Conservation (phyloP, 1,140 invertebrate genomes). For the Monomorium pharaonis region DNA sequence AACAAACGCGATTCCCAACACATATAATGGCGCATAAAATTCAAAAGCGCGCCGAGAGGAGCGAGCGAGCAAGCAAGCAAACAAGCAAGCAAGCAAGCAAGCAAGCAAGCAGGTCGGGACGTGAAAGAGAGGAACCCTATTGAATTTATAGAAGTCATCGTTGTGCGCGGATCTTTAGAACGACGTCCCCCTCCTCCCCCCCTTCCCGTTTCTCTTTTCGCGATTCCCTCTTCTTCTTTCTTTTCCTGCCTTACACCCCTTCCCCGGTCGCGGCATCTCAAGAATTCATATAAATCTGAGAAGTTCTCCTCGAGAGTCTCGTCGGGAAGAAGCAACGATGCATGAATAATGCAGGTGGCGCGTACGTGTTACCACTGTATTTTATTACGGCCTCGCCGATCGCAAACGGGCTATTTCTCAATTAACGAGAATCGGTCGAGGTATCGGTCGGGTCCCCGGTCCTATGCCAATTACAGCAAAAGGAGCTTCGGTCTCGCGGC, state of each 20-base stretch:
- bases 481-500: conserved; percentile 2
- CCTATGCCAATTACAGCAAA: conserved; percentile 35
- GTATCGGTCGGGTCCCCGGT: conserved; percentile 5
- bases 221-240: conserved; percentile 2
- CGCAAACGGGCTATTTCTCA: conserved; percentile 34
- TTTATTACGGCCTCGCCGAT: conserved; percentile 3
- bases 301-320: conserved; percentile 31
- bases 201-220: conserved; percentile 6
- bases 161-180: conserved; percentile 42
- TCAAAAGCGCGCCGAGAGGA: conserved; percentile 14
- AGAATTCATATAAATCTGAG: conserved; percentile 54
- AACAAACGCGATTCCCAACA: conserved; percentile 37
- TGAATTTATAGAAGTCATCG: conserved; percentile 48
- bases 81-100: no score
- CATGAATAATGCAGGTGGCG: conserved; percentile 47
- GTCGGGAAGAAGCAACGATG: conserved; percentile 31
- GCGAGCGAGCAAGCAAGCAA: neutral
- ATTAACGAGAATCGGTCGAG: conserved; percentile 43
- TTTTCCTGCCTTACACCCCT: neutral
- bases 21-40: conserved; percentile 44
- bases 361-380: conserved; percentile 21
- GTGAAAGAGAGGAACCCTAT: neutral
- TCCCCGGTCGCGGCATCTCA: conserved; percentile 36
- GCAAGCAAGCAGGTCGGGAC: neutral
- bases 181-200: neutral